These are phyloP conservation scores for Stenichneumon culpator DNA, from an alignment of 2,888 invertebrate species.

Conservation along the genomic window DNA sequence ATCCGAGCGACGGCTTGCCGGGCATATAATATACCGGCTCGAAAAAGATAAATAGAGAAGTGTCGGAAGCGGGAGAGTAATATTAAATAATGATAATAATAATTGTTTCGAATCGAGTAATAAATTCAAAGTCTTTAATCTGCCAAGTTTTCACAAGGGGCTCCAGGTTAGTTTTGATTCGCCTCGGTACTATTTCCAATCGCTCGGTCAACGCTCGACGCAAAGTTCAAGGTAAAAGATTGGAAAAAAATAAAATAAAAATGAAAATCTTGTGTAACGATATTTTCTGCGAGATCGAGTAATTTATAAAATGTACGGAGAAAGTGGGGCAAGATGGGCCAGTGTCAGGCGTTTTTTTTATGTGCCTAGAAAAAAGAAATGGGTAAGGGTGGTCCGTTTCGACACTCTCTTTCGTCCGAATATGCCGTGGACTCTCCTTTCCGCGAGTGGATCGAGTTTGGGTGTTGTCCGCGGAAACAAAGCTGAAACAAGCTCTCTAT, in stretches of 20 bases:
- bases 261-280: no score
- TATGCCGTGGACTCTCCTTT: not conserved
- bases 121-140: not conserved
- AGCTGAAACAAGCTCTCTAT: constrained; percentile 31
- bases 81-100: not conserved
- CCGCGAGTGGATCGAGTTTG: not conserved
- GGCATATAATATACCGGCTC: constrained; percentile 24
- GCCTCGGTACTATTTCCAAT: not conserved
- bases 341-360: not conserved
- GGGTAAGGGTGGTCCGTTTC: not conserved
- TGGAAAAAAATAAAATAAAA: no score
- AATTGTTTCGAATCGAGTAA: not conserved
- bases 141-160: not conserved
- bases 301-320: not conserved
- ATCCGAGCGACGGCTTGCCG: constrained; percentile 1
- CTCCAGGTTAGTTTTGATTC: not conserved
- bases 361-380: constrained; percentile 27
- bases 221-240: not conserved
- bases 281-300: not conserved
- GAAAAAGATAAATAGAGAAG: constrained; percentile 23
- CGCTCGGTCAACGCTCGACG: not conserved
- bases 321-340: no score
- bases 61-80: constrained; percentile 1
- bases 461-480: constrained; percentile 5
- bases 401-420: no score